Evolutionary conservation across 2,113 vertebrate genomes (phyloP).

Genomic region (Paraplagusia blochii): DNA sequence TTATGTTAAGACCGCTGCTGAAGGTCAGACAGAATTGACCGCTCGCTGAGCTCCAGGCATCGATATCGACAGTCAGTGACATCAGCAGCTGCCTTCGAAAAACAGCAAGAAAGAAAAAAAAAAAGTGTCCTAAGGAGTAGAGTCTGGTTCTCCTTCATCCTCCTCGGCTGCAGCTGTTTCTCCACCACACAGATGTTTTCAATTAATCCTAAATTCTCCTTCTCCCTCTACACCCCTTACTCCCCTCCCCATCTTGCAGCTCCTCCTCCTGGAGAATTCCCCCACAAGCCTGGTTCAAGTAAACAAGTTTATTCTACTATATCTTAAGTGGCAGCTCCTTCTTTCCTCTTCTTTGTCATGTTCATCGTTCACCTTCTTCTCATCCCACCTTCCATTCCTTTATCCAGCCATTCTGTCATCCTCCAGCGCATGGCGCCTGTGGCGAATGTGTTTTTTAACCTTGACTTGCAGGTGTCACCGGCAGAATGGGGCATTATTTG

Average conservation of each 20-base stretch:
- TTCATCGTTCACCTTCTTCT: slow-evolving; percentile 5
- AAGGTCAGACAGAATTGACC: slow-evolving; percentile 78
- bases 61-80: slow-evolving; percentile 61
- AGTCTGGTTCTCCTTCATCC: slow-evolving; percentile 43
- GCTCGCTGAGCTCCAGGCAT: slow-evolving; percentile 45
- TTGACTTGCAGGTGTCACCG: slow-evolving; percentile 89
- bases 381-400: slow-evolving; percentile 14
- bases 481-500: slow-evolving; percentile 86
- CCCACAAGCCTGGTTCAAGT: slow-evolving; percentile 42
- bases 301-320: slow-evolving; percentile 60
- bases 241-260: neutral
- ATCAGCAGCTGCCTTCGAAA: slow-evolving; percentile 42
- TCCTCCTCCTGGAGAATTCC: slow-evolving; percentile 2
- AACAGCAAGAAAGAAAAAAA: slow-evolving; percentile 8
- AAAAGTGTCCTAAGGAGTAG: slow-evolving; percentile 29
- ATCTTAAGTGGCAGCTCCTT: slow-evolving; percentile 46
- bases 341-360: slow-evolving; percentile 14
- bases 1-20: slow-evolving; percentile 58
- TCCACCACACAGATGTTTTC: slow-evolving; percentile 70
- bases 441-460: slow-evolving; percentile 86
- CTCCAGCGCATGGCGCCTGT: slow-evolving; percentile 48
- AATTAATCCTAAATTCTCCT: slow-evolving; percentile 73
- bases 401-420: slow-evolving; percentile 34
- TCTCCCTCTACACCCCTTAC: slow-evolving; percentile 33
- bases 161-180: slow-evolving; percentile 52